Evolutionary conservation across 1,140 invertebrate genomes (phyloP).

Genomic region (Diabrotica undecimpunctata): DNA sequence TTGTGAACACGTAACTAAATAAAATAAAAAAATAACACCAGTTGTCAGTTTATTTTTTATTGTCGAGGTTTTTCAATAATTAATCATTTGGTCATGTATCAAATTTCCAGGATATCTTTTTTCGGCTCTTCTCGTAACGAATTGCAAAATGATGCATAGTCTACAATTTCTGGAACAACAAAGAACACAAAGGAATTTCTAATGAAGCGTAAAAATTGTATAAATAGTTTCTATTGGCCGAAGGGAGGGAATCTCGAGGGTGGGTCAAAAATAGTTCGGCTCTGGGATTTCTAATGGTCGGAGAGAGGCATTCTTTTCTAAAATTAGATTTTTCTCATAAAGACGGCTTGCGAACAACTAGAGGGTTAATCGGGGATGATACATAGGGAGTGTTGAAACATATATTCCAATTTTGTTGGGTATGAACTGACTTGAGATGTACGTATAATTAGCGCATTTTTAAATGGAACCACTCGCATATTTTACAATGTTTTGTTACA

Average conservation of each 20-base stretch:
- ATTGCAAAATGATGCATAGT: slow-evolving; percentile 15
- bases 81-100: background rate
- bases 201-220: slow-evolving; percentile 16
- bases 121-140: slow-evolving; percentile 7
- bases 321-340: slow-evolving; percentile 8
- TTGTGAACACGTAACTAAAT: background rate
- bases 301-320: slow-evolving; percentile 6
- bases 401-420: too few species aligned
- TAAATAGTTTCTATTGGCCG: slow-evolving; percentile 17
- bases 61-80: background rate
- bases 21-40: background rate
- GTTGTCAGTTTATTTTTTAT: background rate
- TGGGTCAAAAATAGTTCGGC: slow-evolving; percentile 11
- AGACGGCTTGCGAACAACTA: background rate
- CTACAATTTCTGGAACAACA: slow-evolving; percentile 11
- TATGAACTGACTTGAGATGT: too few species aligned
- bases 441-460: too few species aligned
- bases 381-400: too few species aligned
- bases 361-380: too few species aligned
- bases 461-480: too few species aligned
- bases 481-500: too few species aligned
- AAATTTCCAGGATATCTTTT: slow-evolving; percentile 1
- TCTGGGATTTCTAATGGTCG: slow-evolving; percentile 3
- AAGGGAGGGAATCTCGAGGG: slow-evolving; percentile 13
- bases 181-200: slow-evolving; percentile 11